A percentile compares a stretch with the other conserved stretches of the same genome.
These are phyloP conservation scores for Cariama cristata DNA, from an alignment of 2,113 vertebrate genomes.

Conservation along the genomic window DNA sequence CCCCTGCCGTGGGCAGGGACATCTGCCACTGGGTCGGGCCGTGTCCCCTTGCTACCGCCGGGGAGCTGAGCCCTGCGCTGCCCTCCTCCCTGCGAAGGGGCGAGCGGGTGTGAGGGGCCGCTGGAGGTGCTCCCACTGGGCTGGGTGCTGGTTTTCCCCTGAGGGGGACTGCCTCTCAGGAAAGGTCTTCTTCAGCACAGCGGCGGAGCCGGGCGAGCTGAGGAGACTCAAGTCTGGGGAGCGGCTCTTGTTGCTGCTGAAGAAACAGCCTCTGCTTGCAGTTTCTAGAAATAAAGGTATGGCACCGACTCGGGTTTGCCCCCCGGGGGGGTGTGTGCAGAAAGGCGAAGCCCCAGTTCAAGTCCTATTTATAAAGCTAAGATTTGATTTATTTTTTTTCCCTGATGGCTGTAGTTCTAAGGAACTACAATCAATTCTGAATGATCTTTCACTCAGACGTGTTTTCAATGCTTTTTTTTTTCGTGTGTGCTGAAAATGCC, in stretches of 20 bases:
- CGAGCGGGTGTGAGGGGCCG: too few relatives aligned
- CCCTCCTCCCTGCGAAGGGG: background rate
- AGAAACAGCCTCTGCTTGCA: slow-evolving; percentile 69
- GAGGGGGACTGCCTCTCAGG: slow-evolving; percentile 86
- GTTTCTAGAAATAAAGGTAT: slow-evolving; percentile 71
- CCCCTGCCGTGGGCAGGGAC: background rate
- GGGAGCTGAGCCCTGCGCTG: background rate
- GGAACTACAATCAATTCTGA: background rate
- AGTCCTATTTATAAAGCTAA: background rate
- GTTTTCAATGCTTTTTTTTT: background rate
- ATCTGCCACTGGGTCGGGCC: too few relatives aligned
- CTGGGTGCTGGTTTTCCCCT: background rate
- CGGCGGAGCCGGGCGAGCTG: slow-evolving; percentile 63
- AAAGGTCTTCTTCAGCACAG: slow-evolving; percentile 89
- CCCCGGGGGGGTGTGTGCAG: background rate
- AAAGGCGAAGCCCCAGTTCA: background rate
- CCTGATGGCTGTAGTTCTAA: background rate
- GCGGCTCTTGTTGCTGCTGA: slow-evolving; percentile 86
- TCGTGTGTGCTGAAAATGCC: too few relatives aligned
- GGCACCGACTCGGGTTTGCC: too few relatives aligned
- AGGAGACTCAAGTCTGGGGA: slow-evolving; percentile 87
- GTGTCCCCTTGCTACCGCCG: too few relatives aligned
- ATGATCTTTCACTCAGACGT: background rate
- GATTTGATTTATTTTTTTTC: background rate
- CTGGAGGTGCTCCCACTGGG: background rate